Conservation (phyloP, 2,797 vertebrate species). For the Characodon lateralis region DNA sequence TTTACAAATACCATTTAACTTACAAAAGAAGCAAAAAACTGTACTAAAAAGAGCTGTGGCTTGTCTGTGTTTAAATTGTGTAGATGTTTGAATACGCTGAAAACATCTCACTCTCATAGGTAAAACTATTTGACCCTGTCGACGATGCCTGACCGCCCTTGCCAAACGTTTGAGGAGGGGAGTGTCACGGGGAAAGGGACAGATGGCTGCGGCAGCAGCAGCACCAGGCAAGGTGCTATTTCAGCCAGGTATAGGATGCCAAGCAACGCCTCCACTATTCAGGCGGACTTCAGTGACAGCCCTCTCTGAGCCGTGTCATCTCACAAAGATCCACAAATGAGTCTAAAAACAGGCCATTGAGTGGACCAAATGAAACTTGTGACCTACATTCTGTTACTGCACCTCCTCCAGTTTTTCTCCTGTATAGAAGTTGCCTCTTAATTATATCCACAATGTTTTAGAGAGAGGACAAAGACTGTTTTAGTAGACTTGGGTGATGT, state of each 20-base stretch:
- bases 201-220: constrained; percentile 55
- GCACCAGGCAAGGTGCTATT: constrained; percentile 66
- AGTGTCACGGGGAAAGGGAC: constrained; percentile 56
- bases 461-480: background rate
- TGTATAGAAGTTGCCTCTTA: constrained; percentile 55
- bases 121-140: constrained; percentile 34
- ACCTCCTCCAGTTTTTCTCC: constrained; percentile 41
- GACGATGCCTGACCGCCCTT: constrained; percentile 38
- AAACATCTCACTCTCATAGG: constrained; percentile 19
- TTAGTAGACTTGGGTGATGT: background rate
- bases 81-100: constrained; percentile 1
- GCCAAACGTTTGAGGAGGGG: constrained; percentile 39
- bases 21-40: constrained; percentile 22
- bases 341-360: constrained; percentile 51
- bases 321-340: constrained; percentile 66
- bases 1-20: constrained; percentile 23
- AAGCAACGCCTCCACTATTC: constrained; percentile 64
- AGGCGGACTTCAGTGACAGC: constrained; percentile 60
- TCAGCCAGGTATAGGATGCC: constrained; percentile 71
- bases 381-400: constrained; percentile 60
- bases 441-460: constrained; percentile 42
- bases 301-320: constrained; percentile 58
- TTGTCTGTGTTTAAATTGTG: constrained; percentile 21
- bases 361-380: constrained; percentile 52
- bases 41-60: background rate